Conservation (phyloP, 2,888 invertebrate species). For the Hipparchia semele region DNA sequence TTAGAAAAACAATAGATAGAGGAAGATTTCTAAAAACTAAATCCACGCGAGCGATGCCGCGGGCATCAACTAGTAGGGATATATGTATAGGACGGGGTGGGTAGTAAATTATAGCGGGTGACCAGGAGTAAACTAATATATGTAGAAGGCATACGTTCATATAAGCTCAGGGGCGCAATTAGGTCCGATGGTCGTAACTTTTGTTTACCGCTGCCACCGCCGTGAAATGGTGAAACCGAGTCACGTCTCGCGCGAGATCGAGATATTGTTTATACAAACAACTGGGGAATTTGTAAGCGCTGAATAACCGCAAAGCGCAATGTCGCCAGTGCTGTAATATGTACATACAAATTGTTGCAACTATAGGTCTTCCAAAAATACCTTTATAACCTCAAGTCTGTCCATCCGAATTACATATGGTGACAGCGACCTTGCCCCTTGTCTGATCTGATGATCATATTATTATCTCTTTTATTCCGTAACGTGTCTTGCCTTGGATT, state of each 20-base stretch:
- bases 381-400: not conserved
- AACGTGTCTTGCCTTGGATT: too few species aligned
- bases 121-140: not conserved
- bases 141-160: conserved; percentile 9
- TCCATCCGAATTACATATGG: not conserved
- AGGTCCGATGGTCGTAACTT: conserved; percentile 13
- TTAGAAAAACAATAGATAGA: too few species aligned
- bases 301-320: not conserved
- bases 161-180: conserved; percentile 9
- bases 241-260: conserved; percentile 14
- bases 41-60: too few species aligned
- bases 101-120: not conserved
- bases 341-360: not conserved
- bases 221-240: conserved; percentile 18
- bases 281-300: conserved; percentile 20
- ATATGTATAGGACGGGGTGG: too few species aligned
- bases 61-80: too few species aligned
- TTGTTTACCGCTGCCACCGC: conserved; percentile 19
- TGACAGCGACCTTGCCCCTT: too few species aligned
- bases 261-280: conserved; percentile 26
- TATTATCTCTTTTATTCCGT: too few species aligned
- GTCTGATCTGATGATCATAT: too few species aligned
- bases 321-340: not conserved
- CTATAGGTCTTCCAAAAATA: not conserved
- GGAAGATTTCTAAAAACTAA: too few species aligned